These are phyloP conservation scores for Patiria miniata DNA, from an alignment of 35 echinoderm and acorn worm species.

Conservation along the genomic window DNA sequence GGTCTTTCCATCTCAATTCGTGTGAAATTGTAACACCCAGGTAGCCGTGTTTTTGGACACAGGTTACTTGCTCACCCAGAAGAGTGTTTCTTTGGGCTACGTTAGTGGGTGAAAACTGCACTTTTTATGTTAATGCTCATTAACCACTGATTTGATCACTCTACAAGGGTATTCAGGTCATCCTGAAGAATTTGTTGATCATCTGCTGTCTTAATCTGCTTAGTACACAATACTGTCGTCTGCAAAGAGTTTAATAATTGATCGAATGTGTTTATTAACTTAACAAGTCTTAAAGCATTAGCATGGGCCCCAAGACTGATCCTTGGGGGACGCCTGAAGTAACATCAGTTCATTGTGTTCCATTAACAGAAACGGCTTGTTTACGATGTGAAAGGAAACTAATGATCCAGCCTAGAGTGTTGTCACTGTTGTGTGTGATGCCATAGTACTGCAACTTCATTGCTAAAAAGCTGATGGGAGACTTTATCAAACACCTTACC, in stretches of 20 bases:
- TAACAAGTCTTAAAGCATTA: background rate
- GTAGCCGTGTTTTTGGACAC: background rate
- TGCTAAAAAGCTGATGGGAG: background rate
- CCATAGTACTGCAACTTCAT: background rate
- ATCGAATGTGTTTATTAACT: no score
- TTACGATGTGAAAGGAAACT: background rate
- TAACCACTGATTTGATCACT: background rate
- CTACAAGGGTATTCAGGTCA: background rate
- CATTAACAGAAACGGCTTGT: background rate
- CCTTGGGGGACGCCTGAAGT: no score
- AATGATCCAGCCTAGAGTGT: background rate
- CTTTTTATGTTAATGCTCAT: background rate
- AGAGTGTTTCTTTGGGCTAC: background rate
- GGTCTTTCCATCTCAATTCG: conserved; percentile 12
- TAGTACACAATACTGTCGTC: no score
- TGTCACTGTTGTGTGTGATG: background rate
- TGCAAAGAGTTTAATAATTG: no score
- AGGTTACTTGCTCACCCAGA: no score
- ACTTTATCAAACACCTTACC: no score
- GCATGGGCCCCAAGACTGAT: no score
- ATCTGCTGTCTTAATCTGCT: background rate
- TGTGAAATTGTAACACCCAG: conserved; percentile 4
- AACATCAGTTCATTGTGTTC: no score
- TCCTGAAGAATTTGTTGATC: no score
- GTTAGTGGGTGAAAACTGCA: background rate